Evolutionary conservation across 2,113 vertebrate genomes (phyloP), one percentile per base, ranked within the genome.

Genomic region (Hemicordylus capensis): DNA sequence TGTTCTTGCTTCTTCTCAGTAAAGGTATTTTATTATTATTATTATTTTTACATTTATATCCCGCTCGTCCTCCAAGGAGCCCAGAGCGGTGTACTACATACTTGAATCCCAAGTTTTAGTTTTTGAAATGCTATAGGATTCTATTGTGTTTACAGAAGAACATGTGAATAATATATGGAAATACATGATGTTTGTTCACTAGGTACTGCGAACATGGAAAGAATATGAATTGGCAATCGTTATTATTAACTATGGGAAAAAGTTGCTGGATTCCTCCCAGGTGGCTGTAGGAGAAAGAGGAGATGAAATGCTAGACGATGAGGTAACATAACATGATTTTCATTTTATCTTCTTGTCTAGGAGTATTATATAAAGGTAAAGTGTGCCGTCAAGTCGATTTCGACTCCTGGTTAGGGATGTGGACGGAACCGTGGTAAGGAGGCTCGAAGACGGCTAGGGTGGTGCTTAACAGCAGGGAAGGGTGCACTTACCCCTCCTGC

Each of bases 1-100:
- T 99, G 98, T 87, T 97, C 96, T 73, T 96, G 97, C 66, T 97
- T 97, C 95, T 98, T 98, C 89, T 88, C 97, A 76, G 95, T 96
- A 87, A 98, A 98, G 98, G 99, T 99, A 95, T 85, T 82, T n/a
- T 84, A 80, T 88, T 87, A 15, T 83, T 46, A 46, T 63, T 88
- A 56, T 1, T 44, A 6, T 54, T 76, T 39, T 78, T 20, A 51
- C 48, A 51, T 51, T 51, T 51, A 8, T 51, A n/a, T n/a, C n/a
- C n/a, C n/a, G n/a, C n/a, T n/a, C n/a, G n/a, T n/a, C n/a, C n/a
- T n/a, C n/a, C n/a, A n/a, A n/a, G n/a, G n/a, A n/a, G n/a, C n/a
- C n/a, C n/a, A n/a, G n/a, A n/a, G n/a, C n/a, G n/a, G n/a, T n/a
- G n/a, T n/a, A n/a, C n/a, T n/a, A n/a, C n/a, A n/a, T 37, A 31